Conservation (phyloP, 2,888 invertebrate species). For the Microplitis manilae region DNA sequence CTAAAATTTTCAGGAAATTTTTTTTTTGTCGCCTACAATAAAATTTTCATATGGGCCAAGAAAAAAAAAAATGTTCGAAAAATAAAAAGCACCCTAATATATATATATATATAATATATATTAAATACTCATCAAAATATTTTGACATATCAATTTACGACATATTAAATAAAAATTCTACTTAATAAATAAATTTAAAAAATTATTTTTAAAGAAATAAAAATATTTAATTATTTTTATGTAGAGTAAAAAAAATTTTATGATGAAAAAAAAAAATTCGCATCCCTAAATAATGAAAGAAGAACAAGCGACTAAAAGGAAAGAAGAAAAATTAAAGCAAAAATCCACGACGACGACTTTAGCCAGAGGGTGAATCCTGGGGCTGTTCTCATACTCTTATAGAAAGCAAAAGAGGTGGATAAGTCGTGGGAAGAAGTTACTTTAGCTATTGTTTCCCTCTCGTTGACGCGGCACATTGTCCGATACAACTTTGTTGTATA, state of each 20-base stretch:
- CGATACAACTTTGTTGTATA: conserved; percentile 10
- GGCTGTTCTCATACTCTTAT: conserved; percentile 20
- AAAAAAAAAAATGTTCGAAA: too few relatives aligned
- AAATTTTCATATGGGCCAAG: too few relatives aligned
- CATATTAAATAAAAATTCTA: too few relatives aligned
- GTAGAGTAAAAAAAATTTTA: neutral
- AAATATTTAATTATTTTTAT: neutral
- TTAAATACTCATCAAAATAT: neutral
- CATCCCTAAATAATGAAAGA: neutral
- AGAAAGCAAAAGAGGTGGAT: conserved; percentile 26
- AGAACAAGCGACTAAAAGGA: conserved; percentile 2
- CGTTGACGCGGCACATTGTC: conserved; percentile 37
- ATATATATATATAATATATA: neutral
- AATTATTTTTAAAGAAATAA: too few relatives aligned
- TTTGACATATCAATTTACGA: neutral
- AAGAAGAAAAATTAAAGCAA: conserved; percentile 5
- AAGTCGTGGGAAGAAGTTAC: conserved; percentile 48
- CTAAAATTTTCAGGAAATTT: too few relatives aligned
- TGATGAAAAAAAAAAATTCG: neutral
- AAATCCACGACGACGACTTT: neutral
- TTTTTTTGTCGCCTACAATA: too few relatives aligned
- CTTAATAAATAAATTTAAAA: too few relatives aligned
- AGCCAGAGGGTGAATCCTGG: conserved; percentile 19
- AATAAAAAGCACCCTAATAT: too few relatives aligned
- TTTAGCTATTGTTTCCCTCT: conserved; percentile 27